Evolutionary conservation across 35 echinoderm and acorn worm species (phyloP), one percentile per base, ranked within the genome.

Genomic region (Patiria miniata): DNA sequence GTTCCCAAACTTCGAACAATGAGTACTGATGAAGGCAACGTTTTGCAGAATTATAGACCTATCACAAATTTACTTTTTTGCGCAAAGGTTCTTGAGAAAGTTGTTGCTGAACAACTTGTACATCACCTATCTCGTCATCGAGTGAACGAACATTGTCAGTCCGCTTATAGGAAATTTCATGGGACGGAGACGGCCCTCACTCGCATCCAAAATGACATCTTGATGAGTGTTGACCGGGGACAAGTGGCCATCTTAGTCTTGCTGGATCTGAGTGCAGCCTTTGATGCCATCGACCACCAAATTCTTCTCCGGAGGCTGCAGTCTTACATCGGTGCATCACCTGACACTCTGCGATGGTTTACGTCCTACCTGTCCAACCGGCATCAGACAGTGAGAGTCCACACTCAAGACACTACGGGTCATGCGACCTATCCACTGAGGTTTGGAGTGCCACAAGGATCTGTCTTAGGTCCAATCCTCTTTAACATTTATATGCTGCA

Each of bases 401-500:
- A 22, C 39, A 37, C 60, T 8, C 14, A 21, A 32, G 7, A 32
- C 30, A n/a, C 21, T 8, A 52, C 19, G 29, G 26, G 23, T 8
- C 54, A 37, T 84, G 79, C 28, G 77, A 88, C 19, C 39, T 33
- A 52, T 12, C 39, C 29, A 77, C 60, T 91, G n/a, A 61, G 8
- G 32, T 79, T 8, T 85, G 94, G 90, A 53, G 89, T 96, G 26
- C 90, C 94, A 68, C 90, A 92, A 39, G 89, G 93, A 37, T 87
- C 94, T 9, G 90, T 95, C 34, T 29, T 80, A 57, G 89, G 90
- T 32, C 84, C 89, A 38, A 36, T 83, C 33, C 34, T 76, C 14
- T 91, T 95, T 68, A 89, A 36, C 39, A 37, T 93, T 40, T 89
- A 89, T 81, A 89, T 47, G 14, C 19, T 68, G 16, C 86, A 85